Evolutionary conservation across 2,888 invertebrate genomes (phyloP).

Genomic region (Hipparchia semele): DNA sequence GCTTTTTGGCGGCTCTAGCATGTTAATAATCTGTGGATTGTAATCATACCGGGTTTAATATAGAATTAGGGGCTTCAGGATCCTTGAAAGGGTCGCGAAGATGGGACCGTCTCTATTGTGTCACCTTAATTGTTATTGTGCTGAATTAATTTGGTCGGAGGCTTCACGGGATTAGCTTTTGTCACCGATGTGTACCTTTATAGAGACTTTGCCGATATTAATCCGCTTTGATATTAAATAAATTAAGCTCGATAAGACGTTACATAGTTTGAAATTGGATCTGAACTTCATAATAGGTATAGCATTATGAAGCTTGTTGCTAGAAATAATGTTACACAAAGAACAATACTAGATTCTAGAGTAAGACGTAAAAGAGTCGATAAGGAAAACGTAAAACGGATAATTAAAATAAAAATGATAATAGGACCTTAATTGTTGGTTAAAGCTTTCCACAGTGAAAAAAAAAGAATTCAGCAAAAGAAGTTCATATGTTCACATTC

Average conservation of each 20-base stretch:
- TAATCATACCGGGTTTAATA: slow-evolving; percentile 42
- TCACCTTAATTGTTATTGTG: slow-evolving; percentile 54
- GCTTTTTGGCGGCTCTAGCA: slow-evolving; percentile 19
- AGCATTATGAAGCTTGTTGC: no score
- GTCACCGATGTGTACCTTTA: slow-evolving; percentile 35
- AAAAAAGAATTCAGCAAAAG: not conserved
- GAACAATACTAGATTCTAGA: no score
- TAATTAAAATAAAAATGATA: no score
- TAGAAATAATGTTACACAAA: no score
- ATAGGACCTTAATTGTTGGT: no score
- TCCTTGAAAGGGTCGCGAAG: slow-evolving; percentile 37
- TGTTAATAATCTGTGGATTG: slow-evolving; percentile 40
- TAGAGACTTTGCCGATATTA: slow-evolving; percentile 31
- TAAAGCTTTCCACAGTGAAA: not conserved
- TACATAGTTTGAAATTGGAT: not conserved
- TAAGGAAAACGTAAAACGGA: no score
- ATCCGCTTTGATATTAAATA: slow-evolving; percentile 24
- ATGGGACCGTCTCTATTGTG: slow-evolving; percentile 38
- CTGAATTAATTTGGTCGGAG: slow-evolving; percentile 46
- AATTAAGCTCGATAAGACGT: not conserved
- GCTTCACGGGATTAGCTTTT: slow-evolving; percentile 39
- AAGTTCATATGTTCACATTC: not conserved
- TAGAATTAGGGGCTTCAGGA: slow-evolving; percentile 41
- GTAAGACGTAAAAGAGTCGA: no score
- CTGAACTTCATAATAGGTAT: not conserved